Conservation (phyloP, 2,888 invertebrate genomes). For the Taphrorychus bicolor region DNA sequence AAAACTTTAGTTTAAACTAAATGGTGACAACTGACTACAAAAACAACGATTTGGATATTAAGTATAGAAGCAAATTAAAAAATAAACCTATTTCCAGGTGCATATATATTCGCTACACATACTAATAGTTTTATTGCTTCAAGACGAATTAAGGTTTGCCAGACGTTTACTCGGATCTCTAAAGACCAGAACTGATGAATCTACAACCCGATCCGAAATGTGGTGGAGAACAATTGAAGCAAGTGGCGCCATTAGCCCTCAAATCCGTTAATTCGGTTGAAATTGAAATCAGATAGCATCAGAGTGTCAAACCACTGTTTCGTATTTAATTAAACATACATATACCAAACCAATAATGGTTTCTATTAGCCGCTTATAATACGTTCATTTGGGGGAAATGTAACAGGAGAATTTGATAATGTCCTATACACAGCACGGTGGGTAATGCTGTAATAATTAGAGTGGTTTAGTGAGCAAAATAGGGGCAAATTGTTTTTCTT, state of each 20-base stretch:
- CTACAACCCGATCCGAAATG: not conserved
- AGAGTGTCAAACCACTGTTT: not conserved
- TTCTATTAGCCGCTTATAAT: not conserved
- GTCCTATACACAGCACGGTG: not conserved
- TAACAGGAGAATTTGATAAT: not conserved
- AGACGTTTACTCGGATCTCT: not conserved
- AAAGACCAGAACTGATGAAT: not conserved
- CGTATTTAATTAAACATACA: not conserved
- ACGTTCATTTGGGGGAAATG: not conserved
- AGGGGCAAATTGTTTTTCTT: not conserved
- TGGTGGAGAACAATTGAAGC: not conserved
- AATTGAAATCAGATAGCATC: not conserved
- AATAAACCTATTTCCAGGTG: not conserved
- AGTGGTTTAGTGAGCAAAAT: not conserved
- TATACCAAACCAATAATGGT: not conserved
- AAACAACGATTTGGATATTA: too few species aligned
- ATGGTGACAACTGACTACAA: too few species aligned
- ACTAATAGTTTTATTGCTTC: not conserved
- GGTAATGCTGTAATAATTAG: not conserved
- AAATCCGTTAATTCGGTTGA: not conserved
- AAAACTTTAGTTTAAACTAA: too few species aligned
- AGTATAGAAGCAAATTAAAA: not conserved
- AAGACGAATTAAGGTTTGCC: not conserved
- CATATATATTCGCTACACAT: not conserved
- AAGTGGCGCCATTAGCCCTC: not conserved